Evolutionary conservation across 30 jellyfish, hydroid and myxozoan species (phyloP).

Genomic region (Turritopsis rubra): DNA sequence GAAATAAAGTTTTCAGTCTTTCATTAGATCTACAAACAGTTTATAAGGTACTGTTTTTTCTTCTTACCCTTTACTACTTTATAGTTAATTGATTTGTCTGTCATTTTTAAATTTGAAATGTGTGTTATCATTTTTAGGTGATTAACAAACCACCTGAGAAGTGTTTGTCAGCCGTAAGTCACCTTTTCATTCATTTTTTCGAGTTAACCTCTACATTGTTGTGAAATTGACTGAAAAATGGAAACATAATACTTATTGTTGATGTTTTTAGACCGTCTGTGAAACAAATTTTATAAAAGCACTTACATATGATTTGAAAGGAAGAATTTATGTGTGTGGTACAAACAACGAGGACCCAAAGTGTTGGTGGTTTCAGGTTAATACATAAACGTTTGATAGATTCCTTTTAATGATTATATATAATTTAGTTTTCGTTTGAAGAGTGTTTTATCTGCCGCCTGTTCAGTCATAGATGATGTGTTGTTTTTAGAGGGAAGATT

Average conservation of each 20-base stretch:
- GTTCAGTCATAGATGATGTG: not conserved
- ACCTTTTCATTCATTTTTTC: not conserved
- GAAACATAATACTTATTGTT: not conserved
- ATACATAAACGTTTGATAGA: not conserved
- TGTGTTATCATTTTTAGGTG: not conserved
- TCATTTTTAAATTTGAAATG: not conserved
- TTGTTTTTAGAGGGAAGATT: not conserved
- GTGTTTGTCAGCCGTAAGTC: not conserved
- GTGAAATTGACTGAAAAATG: too few relatives aligned
- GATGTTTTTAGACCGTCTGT: not conserved
- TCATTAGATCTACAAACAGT: slow-evolving; percentile 9
- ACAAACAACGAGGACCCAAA: not conserved
- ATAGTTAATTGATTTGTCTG: not conserved
- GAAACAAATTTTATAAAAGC: not conserved
- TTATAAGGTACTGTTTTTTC: not conserved
- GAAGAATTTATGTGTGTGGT: not conserved
- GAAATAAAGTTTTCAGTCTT: not conserved
- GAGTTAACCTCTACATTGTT: too few relatives aligned
- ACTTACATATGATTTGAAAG: not conserved
- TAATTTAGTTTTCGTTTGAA: not conserved
- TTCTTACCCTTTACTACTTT: not conserved
- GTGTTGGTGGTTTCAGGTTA: slow-evolving; percentile 12
- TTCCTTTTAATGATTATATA: too few relatives aligned
- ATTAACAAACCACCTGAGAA: not conserved
- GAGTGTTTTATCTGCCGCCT: not conserved